These are phyloP conservation scores for Lepus townsendii DNA, from an alignment of 2,797 vertebrate genomes.

Conservation along the genomic window DNA sequence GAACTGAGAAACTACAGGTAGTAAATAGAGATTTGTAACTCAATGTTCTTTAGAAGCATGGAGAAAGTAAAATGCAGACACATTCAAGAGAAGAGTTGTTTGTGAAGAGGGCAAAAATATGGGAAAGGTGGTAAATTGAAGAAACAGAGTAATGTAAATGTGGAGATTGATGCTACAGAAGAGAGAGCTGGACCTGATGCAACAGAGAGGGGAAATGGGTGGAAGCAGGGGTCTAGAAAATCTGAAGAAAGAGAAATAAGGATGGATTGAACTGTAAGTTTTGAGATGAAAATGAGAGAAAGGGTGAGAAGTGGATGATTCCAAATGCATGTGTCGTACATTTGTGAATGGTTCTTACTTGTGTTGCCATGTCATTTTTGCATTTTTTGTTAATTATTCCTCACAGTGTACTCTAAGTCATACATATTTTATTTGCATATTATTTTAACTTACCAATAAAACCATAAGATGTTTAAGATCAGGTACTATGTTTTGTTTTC, in stretches of 20 bases:
- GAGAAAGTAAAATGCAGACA: neutral
- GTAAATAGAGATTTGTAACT: neutral
- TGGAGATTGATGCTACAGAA: neutral
- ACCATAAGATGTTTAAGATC: constrained; percentile 16
- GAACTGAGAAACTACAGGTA: neutral
- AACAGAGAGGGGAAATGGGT: neutral
- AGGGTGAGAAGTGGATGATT: neutral
- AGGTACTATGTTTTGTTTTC: neutral
- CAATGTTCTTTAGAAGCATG: neutral
- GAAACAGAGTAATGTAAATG: neutral
- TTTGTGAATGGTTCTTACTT: neutral
- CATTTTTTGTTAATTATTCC: constrained; percentile 33
- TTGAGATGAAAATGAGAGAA: neutral
- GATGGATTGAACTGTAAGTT: neutral
- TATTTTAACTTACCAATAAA: constrained; percentile 32
- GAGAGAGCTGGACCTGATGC: neutral
- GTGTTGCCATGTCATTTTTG: neutral
- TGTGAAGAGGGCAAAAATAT: neutral
- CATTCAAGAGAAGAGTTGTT: constrained; percentile 15
- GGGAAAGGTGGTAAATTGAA: neutral
- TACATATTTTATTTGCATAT: neutral
- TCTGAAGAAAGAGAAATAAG: neutral
- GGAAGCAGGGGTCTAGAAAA: neutral
- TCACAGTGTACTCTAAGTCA: neutral
- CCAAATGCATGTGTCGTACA: neutral